These are phyloP conservation scores for Mugil cephalus DNA, from an alignment of 2,113 vertebrate genomes.

Conservation along the genomic window DNA sequence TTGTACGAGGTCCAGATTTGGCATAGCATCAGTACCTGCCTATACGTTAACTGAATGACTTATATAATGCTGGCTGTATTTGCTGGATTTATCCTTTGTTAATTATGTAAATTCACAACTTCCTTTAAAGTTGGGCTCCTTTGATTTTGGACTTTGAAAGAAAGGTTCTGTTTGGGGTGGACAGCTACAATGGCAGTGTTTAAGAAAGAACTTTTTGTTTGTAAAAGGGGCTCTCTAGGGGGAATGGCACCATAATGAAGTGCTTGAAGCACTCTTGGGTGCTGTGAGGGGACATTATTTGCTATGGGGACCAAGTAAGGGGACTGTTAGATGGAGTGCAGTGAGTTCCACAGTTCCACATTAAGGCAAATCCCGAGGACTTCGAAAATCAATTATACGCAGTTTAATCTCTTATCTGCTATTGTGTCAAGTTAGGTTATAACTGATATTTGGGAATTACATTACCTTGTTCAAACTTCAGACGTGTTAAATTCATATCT, in stretches of 20 bases:
- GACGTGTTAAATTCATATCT: too few relatives aligned
- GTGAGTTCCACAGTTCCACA: constrained; percentile 1
- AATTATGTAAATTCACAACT: constrained; percentile 27
- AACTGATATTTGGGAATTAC: too few relatives aligned
- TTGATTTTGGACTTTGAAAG: constrained; percentile 39
- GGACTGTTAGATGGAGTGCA: constrained; percentile 1
- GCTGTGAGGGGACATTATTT: constrained; percentile 45
- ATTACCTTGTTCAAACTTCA: too few relatives aligned
- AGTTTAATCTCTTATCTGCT: neutral
- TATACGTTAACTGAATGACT: constrained; percentile 12
- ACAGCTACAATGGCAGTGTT: constrained; percentile 35
- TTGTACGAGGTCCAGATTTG: constrained; percentile 1
- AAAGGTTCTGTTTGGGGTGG: constrained; percentile 27
- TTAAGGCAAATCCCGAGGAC: neutral
- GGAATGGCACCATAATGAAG: constrained; percentile 79
- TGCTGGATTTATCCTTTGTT: constrained; percentile 32
- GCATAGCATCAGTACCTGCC: neutral
- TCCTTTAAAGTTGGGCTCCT: constrained; percentile 13
- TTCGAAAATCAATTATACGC: neutral
- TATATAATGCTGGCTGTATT: constrained; percentile 4
- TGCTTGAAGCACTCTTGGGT: constrained; percentile 73
- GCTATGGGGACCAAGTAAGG: constrained; percentile 13
- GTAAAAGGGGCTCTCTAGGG: constrained; percentile 73
- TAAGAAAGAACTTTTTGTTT: constrained; percentile 77
- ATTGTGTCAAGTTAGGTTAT: too few relatives aligned